These are phyloP conservation scores for Microtus pennsylvanicus DNA, from an alignment of 2,113 vertebrate genomes.

Conservation along the genomic window DNA sequence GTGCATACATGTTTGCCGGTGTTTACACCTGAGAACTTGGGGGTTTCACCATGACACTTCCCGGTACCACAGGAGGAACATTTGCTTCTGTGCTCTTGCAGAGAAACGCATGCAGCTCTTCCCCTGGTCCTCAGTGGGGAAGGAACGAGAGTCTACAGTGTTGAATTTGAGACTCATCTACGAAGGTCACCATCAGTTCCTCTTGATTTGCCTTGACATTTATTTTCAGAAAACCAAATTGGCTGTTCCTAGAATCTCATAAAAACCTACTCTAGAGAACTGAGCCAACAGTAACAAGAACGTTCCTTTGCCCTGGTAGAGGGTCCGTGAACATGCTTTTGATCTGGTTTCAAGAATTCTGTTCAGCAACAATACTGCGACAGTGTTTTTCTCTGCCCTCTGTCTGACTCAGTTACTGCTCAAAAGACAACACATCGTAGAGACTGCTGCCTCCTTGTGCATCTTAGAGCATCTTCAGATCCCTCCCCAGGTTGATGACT, in stretches of 20 bases:
- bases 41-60: too few relatives aligned
- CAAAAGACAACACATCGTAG: background rate
- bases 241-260: background rate
- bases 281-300: conserved; percentile 63
- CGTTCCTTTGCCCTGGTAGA: conserved; percentile 56
- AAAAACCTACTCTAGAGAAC: conserved; percentile 17
- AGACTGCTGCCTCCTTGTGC: background rate
- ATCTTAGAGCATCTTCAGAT: background rate
- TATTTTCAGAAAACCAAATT: conserved; percentile 31
- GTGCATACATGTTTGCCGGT: background rate
- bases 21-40: background rate
- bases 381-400: conserved; percentile 67
- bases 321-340: conserved; percentile 54
- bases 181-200: background rate
- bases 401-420: background rate
- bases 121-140: background rate
- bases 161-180: background rate
- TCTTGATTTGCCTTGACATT: background rate
- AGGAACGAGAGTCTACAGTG: rapidly evolving
- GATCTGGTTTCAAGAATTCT: conserved; percentile 56
- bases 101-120: background rate
- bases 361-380: conserved; percentile 26
- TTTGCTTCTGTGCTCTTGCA: background rate
- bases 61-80: background rate
- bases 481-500: background rate